Evolutionary conservation across 2,797 vertebrate species (phyloP).

Genomic region (Discoglossus pictus): DNA sequence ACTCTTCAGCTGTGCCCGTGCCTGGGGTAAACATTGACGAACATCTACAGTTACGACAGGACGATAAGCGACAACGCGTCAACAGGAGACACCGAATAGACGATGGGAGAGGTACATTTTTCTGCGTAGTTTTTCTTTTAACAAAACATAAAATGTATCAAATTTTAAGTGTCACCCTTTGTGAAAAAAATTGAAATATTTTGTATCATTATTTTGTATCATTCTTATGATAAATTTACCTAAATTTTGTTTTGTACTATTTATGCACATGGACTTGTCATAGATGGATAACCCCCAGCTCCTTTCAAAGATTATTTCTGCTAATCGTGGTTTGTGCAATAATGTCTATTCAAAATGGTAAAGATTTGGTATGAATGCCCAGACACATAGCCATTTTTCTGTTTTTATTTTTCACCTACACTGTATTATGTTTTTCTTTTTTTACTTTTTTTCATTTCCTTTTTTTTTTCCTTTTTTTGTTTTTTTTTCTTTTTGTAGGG

Average conservation of each 20-base stretch:
- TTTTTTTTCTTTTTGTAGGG: slow-evolving; percentile 37
- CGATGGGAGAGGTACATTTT: slow-evolving; percentile 97
- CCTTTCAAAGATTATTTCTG: too few species aligned
- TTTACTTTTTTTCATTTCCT: slow-evolving; percentile 19
- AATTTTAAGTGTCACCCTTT: neutral
- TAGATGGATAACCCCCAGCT: too few species aligned
- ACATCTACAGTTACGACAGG: slow-evolving; percentile 95
- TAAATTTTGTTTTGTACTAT: too few species aligned
- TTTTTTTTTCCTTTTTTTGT: slow-evolving; percentile 33
- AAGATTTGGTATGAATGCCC: too few species aligned
- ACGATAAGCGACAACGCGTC: slow-evolving; percentile 94
- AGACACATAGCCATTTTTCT: too few species aligned
- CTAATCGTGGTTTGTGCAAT: too few species aligned
- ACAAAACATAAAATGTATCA: too few species aligned
- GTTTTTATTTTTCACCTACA: too few species aligned
- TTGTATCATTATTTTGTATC: neutral
- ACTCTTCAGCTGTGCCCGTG: slow-evolving; percentile 89
- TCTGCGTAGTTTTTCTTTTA: too few species aligned
- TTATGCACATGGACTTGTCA: too few species aligned
- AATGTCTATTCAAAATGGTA: too few species aligned
- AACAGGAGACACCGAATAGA: slow-evolving; percentile 92
- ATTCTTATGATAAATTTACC: too few species aligned
- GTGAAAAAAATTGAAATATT: neutral
- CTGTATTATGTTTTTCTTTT: slow-evolving; percentile 36
- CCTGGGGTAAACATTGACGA: slow-evolving; percentile 98